phyloP scores from a whole-genome alignment of 2,797 vertebrate species.

The Helarctos malayanus region DNA sequence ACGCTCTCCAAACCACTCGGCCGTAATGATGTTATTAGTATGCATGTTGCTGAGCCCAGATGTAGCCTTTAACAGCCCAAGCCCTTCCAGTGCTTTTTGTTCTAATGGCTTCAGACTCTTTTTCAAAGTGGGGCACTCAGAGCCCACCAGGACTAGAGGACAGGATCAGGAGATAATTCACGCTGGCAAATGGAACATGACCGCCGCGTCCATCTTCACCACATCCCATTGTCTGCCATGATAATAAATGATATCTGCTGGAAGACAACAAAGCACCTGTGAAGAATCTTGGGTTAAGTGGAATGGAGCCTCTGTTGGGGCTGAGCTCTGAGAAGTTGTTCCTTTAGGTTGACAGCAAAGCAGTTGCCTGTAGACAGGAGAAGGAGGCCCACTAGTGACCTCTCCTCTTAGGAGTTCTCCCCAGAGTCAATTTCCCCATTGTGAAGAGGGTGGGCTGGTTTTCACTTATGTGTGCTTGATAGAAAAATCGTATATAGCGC shows the following conservation, averaged over 20 bases:
- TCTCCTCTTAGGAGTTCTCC: conserved; percentile 20
- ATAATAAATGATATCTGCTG: conserved; percentile 82
- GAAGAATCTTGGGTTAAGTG: conserved; percentile 73
- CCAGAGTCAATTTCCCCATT: conserved; percentile 60
- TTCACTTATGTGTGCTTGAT: conserved; percentile 61
- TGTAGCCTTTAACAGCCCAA: conserved; percentile 96
- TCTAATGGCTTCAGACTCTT: conserved; percentile 92
- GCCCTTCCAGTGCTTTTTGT: conserved; percentile 92
- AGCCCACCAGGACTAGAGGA: conserved; percentile 87
- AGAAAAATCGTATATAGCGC: conserved; percentile 41
- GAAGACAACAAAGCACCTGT: conserved; percentile 83
- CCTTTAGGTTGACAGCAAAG: conserved; percentile 78
- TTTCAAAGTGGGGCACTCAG: conserved; percentile 89
- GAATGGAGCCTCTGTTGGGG: conserved; percentile 67
- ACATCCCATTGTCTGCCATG: conserved; percentile 85
- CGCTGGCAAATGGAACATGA: conserved; percentile 89
- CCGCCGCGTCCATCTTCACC: conserved; percentile 81
- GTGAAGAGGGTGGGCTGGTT: conserved; percentile 61
- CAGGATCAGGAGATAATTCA: conserved; percentile 89
- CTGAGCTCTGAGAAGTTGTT: conserved; percentile 72
- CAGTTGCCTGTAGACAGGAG: conserved; percentile 67
- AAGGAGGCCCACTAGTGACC: not conserved
- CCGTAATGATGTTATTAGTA: conserved; percentile 97
- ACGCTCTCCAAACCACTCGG: conserved; percentile 93
- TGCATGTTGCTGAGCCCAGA: conserved; percentile 97